phyloP scores from a whole-genome alignment of 1,140 invertebrate genomes.

The Drosophila kanapiae region DNA sequence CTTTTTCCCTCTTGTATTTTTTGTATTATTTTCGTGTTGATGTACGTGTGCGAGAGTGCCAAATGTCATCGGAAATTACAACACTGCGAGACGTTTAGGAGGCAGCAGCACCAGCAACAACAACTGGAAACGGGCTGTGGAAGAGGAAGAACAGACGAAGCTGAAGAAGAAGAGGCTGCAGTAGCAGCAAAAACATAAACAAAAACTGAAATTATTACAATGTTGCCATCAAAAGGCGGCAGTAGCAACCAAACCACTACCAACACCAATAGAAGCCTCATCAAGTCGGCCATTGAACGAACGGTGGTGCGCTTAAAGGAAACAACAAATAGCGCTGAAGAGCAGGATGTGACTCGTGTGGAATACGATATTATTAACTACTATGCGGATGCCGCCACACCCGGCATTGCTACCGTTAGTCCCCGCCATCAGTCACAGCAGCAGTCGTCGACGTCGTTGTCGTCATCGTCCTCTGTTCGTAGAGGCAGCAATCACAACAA shows the following conservation, averaged over 20 bases:
- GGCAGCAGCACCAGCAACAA: conserved; percentile 43
- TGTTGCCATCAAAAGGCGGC: conserved; percentile 25
- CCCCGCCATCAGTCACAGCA: conserved; percentile 24
- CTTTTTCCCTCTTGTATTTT: conserved; percentile 29
- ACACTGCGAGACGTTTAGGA: conserved; percentile 63
- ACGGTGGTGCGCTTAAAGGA: conserved; percentile 43
- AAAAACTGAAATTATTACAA: conserved; percentile 60
- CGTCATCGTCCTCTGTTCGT: conserved; percentile 26
- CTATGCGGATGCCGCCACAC: conserved; percentile 50
- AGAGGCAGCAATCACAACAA: conserved; percentile 43
- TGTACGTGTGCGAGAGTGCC: conserved; percentile 55
- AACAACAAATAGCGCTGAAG: conserved; percentile 4
- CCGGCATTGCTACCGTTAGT: conserved; percentile 16
- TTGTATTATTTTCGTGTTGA: conserved; percentile 29
- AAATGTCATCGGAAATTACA: conserved; percentile 82
- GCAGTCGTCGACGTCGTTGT: not conserved
- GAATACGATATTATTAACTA: conserved; percentile 75
- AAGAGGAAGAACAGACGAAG: conserved; percentile 18
- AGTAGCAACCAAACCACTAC: conserved; percentile 18
- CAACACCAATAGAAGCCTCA: conserved; percentile 54
- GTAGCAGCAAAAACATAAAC: conserved; percentile 60
- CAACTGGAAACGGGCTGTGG: conserved; percentile 26
- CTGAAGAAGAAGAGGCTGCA: conserved; percentile 50
- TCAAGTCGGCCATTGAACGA: conserved; percentile 50
- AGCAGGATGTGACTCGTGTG: conserved; percentile 53